These are phyloP conservation scores for Cydia strobilella DNA, from an alignment of 1,140 invertebrate species.

Conservation along the genomic window DNA sequence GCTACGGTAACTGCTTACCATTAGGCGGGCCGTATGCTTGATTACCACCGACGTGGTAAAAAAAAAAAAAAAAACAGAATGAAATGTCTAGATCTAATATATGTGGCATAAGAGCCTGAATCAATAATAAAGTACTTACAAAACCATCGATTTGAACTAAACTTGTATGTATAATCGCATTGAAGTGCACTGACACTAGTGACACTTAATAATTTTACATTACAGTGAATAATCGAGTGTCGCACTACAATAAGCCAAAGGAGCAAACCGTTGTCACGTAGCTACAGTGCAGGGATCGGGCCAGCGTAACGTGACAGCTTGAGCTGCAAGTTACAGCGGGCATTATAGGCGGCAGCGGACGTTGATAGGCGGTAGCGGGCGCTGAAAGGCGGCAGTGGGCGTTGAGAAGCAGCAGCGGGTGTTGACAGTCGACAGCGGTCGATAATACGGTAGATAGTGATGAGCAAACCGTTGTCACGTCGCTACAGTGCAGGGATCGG, in stretches of 20 bases:
- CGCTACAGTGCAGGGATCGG: background rate
- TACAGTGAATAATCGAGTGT: background rate
- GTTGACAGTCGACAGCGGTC: too few relatives aligned
- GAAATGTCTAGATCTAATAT: too few relatives aligned
- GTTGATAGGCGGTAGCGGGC: too few relatives aligned
- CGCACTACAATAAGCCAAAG: constrained; percentile 9
- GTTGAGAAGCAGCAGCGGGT: too few relatives aligned
- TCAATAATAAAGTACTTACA: background rate
- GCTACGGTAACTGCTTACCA: too few relatives aligned
- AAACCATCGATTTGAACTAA: background rate
- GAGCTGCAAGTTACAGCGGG: background rate
- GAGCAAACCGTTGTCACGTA: background rate
- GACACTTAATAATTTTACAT: background rate
- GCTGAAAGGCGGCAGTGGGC: too few relatives aligned
- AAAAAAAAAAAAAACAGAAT: too few relatives aligned
- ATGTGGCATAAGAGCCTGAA: too few relatives aligned
- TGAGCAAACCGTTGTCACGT: background rate
- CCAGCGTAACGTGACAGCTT: background rate
- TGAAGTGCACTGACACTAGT: background rate
- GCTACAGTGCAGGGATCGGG: background rate
- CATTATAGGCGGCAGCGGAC: too few relatives aligned
- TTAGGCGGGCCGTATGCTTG: too few relatives aligned
- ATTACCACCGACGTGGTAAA: too few relatives aligned
- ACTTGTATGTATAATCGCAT: background rate
- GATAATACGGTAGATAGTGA: too few relatives aligned